Evolutionary conservation across 1,140 invertebrate species (phyloP), one percentile per base, ranked within the genome.

Genomic region (Drosophila burlai): DNA sequence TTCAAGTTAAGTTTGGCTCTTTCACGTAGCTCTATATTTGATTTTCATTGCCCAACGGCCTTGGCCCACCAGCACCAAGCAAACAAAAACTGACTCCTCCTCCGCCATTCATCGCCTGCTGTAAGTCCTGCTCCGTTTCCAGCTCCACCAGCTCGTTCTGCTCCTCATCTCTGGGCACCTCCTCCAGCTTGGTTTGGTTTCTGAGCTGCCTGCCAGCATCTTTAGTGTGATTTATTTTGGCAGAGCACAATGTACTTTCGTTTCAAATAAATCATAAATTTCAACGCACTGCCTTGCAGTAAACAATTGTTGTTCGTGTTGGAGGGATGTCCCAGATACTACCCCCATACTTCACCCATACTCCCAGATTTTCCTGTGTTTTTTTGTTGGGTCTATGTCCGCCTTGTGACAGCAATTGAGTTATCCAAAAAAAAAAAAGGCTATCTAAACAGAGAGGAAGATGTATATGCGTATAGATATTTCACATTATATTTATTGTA

Each of bases 221-320:
- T 89, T 89, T 81, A 81, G 81, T 90, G 84, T 90, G 85, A 90
- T 90, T 90, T 90, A 90, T 90, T 90, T 90, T 62, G 85, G 81
- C 71, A 85, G 64, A 78, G 75, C 79, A 85, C 82, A 85, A 85
- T 90, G 85, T 90, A 90, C 85, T 90, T 90, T 90, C 79, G 66
- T 85, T 82, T 85, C 85, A 90, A 90, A 90, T 90, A 90, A 90
- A 90, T 90, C 85, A 90, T 90, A 90, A 85, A 90, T 90, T 90
- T 90, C 85, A 82, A 90, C 85, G 79, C 79, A 89, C 66, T 69
- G 73, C 66, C 73, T 62, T 60, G 65, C 73, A 73, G 57, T 49
- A 67, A 75, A 63, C 69, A 72, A 63, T 87, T 78, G 73, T 64
- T 81, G 47, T 77, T 54, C 29, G 2, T 69, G 55, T 15, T 57